phyloP scores from a whole-genome alignment of 2,888 invertebrate genomes.

The Machimus rusticus region DNA sequence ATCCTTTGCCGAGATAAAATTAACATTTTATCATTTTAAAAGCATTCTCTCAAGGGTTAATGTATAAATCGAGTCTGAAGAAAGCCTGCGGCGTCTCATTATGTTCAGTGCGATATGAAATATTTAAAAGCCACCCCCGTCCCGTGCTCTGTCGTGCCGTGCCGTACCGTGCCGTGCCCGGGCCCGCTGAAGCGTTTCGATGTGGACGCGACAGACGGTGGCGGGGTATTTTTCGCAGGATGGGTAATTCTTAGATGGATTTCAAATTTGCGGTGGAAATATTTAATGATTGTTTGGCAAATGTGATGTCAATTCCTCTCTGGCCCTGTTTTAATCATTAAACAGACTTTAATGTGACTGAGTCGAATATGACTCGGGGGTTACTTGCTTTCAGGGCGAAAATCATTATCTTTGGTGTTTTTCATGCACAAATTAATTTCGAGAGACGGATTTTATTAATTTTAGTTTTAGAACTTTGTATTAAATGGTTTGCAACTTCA shows the following conservation, averaged over 20 bases:
- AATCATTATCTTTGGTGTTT: background rate
- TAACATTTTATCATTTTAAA: constrained; percentile 52
- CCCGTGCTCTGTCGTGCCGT: background rate
- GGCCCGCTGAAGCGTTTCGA: background rate
- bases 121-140: constrained; percentile 7
- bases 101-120: constrained; percentile 40
- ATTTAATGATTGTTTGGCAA: constrained; percentile 4
- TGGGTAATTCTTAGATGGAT: constrained; percentile 34
- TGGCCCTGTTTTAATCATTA: background rate
- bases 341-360: background rate
- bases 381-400: background rate
- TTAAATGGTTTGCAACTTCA: background rate
- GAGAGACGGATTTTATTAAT: background rate
- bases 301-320: constrained; percentile 15
- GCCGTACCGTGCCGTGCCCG: background rate
- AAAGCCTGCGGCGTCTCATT: constrained; percentile 46
- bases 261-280: constrained; percentile 30
- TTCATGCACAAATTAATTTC: background rate
- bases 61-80: constrained; percentile 46
- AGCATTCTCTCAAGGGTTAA: constrained; percentile 48
- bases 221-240: background rate
- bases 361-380: background rate
- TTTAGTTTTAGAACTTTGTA: background rate
- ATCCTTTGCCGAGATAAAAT: constrained; percentile 47
- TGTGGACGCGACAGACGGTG: background rate